Evolutionary conservation across 2,797 vertebrate genomes (phyloP), one percentile per base, ranked within the genome.

Genomic region (Synanceia verrucosa): DNA sequence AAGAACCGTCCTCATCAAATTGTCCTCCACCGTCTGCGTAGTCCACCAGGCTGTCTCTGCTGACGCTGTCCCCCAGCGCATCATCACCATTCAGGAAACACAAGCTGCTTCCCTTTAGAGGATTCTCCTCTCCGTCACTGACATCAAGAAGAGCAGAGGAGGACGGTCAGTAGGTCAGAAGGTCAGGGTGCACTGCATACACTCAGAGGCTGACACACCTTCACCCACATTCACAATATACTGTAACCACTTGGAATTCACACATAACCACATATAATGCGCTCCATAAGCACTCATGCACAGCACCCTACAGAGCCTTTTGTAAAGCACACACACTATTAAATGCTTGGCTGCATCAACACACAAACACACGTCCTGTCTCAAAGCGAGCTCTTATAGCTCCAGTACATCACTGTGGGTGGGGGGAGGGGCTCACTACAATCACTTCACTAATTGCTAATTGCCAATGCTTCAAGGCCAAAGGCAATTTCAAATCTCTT

Each of bases 1-100:
- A 99, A 3, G 97, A 99, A 29, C 97, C 97, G 2, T 99, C 97
- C 92, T 99, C 97, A 11, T 92, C 93, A 91, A 98, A 99, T 74
- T 96, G 94, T 31, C 91, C 90, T 1, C 92, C 96, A 9, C 94
- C 95, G 2, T 96, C 95, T 4, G 96, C 92, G 5, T 96, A 97
- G 78, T 95, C 94, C 2, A 89, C 95, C 78, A 97, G 87, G 90
- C 96, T 96, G 91, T 97, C 95, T 70, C 94, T 94, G 76, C 96
- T 97, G 75, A 96, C 88, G 62, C 89, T 92, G 28, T 96, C 95
- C 73, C 91, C 92, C 67, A 90, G 91, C 58, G 90, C 85, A 26
- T 81, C 83, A 36, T 93, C 92, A 79, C 89, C 88, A 46, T 89
- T 88, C 65, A 96, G 82, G 70, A 94, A 96, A 59, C 81, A 88